Evolutionary conservation across 1,140 invertebrate species (phyloP), one percentile per base, ranked within the genome.

Genomic region (Drosophila mauritiana): DNA sequence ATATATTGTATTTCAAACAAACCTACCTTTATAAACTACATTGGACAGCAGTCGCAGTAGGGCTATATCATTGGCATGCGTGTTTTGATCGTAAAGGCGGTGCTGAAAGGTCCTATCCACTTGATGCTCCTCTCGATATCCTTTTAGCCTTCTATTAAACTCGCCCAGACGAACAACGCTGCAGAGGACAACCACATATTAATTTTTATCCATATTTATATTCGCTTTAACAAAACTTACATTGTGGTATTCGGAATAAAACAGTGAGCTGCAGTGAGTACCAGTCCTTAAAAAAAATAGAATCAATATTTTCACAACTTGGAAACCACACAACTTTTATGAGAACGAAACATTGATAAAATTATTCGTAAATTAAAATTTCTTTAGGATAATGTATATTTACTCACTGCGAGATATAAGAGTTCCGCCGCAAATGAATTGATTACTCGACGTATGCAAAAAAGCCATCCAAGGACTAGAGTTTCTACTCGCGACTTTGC

Each of bases 381-480:
- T 27, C 25, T 6, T 7, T 6, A 27, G 5, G 6, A 27, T 7
- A 7, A 7, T 27, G 25, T 27, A 27, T 6, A 40, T 42, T 31
- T 27, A 55, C 37, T 25, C 7, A 57, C 54, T 40, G 8, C 0
- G 1, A 12, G 52, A 37, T 5, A 64, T 64, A 3, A 64, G 8
- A 6, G 40, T 56, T 13, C 61, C 61, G 22, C 25, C 61, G 12
- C 61, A 64, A 5, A 43, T 22, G 6, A 64, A 56, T 6, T 31
- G 17, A 37, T 25, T 12, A 17, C 40, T 27, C 1, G 27, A 45
- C 0, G 58, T 37, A 22, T 54, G 52, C 15, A 64, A 39, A 15
- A 45, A 56, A 0, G 34, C 61, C 61, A 64, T 64, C 61, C 61
- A 64, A 1, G 61, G 52, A 7, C 52, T 64, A 0, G 52, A 56